These are phyloP conservation scores for Hypomecis atomaria DNA, from an alignment of 2,888 invertebrate species.

Conservation along the genomic window DNA sequence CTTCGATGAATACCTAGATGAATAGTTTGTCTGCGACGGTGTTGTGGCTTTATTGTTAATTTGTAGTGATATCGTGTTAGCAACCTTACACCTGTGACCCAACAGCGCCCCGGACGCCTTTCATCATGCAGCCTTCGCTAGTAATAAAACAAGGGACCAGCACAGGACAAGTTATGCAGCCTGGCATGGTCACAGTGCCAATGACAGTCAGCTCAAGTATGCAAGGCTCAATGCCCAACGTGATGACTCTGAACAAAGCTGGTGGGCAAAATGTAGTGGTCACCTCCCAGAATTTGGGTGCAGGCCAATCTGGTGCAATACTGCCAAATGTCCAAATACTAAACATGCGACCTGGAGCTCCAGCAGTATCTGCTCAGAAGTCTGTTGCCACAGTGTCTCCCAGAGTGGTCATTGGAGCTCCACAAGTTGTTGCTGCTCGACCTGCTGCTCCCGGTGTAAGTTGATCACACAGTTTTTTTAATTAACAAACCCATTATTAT, in stretches of 20 bases:
- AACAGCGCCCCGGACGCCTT: background rate
- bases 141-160: conserved; percentile 76
- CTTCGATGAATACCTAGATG: background rate
- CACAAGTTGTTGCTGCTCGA: conserved; percentile 92
- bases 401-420: conserved; percentile 92
- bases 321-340: conserved; percentile 93
- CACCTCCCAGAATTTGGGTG: conserved; percentile 86
- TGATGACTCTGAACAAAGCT: conserved; percentile 87
- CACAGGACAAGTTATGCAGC: conserved; percentile 72
- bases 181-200: conserved; percentile 86
- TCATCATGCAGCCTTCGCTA: conserved; percentile 72
- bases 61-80: conserved; percentile 1
- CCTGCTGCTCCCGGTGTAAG: conserved; percentile 92
- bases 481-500: too few relatives aligned
- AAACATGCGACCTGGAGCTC: conserved; percentile 91
- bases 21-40: background rate
- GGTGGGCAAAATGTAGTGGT: conserved; percentile 80
- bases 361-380: conserved; percentile 88
- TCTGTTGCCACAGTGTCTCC: conserved; percentile 91
- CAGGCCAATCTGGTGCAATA: conserved; percentile 84
- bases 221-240: conserved; percentile 85
- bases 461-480: conserved; percentile 32
- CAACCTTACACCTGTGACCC: background rate
- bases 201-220: conserved; percentile 86
- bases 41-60: background rate